Percentiles rank a stretch among this genome's conserved stretches.
phyloP scores from a whole-genome alignment of 2,797 vertebrate genomes.

The Lateolabrax maculatus region DNA sequence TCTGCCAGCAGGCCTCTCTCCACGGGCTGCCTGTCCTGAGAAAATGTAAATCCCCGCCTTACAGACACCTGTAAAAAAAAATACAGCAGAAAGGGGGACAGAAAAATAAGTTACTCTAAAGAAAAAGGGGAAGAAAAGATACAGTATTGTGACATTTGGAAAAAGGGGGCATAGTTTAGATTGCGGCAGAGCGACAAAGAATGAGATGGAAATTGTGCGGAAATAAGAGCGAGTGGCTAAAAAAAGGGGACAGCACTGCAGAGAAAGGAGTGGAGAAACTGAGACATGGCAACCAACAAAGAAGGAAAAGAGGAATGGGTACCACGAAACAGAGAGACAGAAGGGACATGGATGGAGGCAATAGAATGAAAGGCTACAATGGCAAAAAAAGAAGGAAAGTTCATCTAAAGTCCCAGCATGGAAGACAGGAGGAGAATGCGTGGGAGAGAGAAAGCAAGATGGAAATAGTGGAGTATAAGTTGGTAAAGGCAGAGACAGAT shows the following conservation, averaged over 20 bases:
- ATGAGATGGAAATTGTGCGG: slow-evolving; percentile 77
- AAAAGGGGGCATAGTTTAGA: slow-evolving; percentile 74
- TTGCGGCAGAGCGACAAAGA: slow-evolving; percentile 70
- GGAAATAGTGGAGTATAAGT: slow-evolving; percentile 63
- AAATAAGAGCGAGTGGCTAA: slow-evolving; percentile 73
- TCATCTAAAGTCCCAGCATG: slow-evolving; percentile 75
- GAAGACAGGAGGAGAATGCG: slow-evolving; percentile 71
- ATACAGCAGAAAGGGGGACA: slow-evolving; percentile 74
- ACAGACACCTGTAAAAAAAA: slow-evolving; percentile 87
- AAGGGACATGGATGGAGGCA: slow-evolving; percentile 66
- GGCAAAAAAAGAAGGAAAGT: slow-evolving; percentile 65
- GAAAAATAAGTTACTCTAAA: slow-evolving; percentile 79
- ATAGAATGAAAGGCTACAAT: slow-evolving; percentile 70
- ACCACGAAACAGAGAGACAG: slow-evolving; percentile 71
- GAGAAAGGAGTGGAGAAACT: slow-evolving; percentile 76
- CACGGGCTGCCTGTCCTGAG: slow-evolving; percentile 84
- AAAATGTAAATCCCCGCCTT: slow-evolving; percentile 85
- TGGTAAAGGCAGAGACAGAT: slow-evolving; percentile 71
- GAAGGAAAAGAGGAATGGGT: slow-evolving; percentile 77
- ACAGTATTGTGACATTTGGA: slow-evolving; percentile 79
- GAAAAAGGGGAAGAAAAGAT: slow-evolving; percentile 76
- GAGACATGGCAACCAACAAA: slow-evolving; percentile 77
- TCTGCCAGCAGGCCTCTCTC: slow-evolving; percentile 90
- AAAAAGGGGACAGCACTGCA: slow-evolving; percentile 52
- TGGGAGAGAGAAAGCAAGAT: slow-evolving; percentile 57